Evolutionary conservation across 2,797 vertebrate genomes (phyloP).

Genomic region (Anguilla marmorata): DNA sequence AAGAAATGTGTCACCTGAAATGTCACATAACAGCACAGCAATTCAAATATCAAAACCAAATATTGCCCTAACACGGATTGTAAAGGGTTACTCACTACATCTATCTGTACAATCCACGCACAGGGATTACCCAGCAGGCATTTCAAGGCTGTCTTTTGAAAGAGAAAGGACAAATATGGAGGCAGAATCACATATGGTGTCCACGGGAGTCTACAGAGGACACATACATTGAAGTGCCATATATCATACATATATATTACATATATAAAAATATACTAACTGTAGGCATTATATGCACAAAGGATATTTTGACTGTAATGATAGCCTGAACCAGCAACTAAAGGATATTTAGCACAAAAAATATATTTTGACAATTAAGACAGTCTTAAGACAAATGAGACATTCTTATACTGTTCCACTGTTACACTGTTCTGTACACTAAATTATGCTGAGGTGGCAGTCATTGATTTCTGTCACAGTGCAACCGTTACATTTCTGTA

Average conservation of each 20-base stretch:
- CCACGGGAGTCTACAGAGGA: neutral
- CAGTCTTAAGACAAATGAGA: too few relatives aligned
- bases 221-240: neutral
- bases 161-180: neutral
- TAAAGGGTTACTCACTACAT: neutral
- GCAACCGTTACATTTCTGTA: neutral
- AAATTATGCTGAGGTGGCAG: neutral
- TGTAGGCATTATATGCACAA: neutral
- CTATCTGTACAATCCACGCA: neutral
- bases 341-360: too few relatives aligned
- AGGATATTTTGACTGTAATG: neutral
- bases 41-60: constrained; percentile 11
- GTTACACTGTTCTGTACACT: neutral
- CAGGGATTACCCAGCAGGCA: neutral
- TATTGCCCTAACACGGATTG: neutral
- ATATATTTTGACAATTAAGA: too few relatives aligned
- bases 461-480: neutral
- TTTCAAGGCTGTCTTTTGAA: neutral
- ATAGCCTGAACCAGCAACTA: neutral
- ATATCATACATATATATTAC: neutral
- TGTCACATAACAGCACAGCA: neutral
- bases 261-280: neutral
- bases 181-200: neutral
- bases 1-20: constrained; percentile 18
- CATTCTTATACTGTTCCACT: too few relatives aligned